phyloP scores from a whole-genome alignment of 2,888 invertebrate genomes.

The Lysandra coridon region DNA sequence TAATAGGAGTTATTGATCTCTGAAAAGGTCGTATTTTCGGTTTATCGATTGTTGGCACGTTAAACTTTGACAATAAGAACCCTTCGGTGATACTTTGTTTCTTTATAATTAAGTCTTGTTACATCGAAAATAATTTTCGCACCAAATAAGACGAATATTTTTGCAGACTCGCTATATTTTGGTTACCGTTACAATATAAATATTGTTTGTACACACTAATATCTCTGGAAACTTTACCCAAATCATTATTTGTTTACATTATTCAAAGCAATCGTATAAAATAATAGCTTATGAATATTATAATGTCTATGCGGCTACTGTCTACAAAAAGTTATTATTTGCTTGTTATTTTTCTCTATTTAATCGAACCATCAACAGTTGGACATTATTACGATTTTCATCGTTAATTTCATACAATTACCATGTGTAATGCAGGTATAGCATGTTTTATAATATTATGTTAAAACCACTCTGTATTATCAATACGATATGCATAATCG shows the following conservation, averaged over 20 bases:
- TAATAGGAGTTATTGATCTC: background rate
- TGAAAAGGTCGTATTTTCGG: slow-evolving; percentile 8
- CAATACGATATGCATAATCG: slow-evolving; percentile 22
- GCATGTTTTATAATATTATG: background rate
- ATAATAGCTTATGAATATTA: too few relatives aligned
- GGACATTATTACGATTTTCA: background rate
- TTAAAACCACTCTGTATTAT: slow-evolving; percentile 5
- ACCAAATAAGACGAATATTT: too few relatives aligned
- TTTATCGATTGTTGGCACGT: slow-evolving; percentile 16
- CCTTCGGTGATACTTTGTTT: background rate
- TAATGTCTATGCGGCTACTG: background rate
- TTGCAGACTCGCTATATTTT: too few relatives aligned
- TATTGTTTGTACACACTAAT: background rate
- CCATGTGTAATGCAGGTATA: background rate
- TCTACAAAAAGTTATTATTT: background rate
- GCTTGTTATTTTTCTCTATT: background rate
- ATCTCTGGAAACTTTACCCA: background rate
- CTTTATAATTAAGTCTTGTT: background rate
- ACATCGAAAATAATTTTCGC: background rate
- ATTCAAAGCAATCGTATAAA: background rate
- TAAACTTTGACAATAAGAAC: background rate
- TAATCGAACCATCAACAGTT: background rate
- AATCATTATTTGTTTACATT: background rate
- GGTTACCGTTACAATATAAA: background rate
- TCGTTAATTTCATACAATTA: background rate